These are phyloP conservation scores for Clarias laeviceps DNA, from an alignment of 2,797 vertebrate species.

Conservation along the genomic window DNA sequence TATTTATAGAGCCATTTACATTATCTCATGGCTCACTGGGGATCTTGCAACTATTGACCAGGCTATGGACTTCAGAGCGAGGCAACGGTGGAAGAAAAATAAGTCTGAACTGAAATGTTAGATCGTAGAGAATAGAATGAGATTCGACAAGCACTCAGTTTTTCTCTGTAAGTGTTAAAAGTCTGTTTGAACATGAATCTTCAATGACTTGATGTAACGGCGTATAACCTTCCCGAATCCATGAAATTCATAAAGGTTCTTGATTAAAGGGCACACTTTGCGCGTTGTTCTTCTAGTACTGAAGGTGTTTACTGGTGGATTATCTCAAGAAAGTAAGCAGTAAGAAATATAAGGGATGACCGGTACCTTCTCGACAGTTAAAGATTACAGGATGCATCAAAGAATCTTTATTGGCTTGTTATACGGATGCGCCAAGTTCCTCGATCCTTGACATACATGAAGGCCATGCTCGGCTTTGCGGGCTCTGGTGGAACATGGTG, in stretches of 20 bases:
- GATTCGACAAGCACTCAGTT: neutral
- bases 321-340: neutral
- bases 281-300: neutral
- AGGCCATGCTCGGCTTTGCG: neutral
- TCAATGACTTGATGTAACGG: neutral
- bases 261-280: slow-evolving; percentile 1
- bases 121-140: neutral
- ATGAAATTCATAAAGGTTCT: neutral
- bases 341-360: neutral
- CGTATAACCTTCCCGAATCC: neutral
- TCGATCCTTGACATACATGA: neutral
- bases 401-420: neutral
- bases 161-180: neutral
- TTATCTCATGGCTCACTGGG: slow-evolving; percentile 69
- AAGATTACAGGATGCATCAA: neutral
- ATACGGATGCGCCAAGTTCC: neutral
- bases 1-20: slow-evolving; percentile 82
- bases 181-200: neutral
- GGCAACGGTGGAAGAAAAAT: neutral
- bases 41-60: slow-evolving; percentile 69
- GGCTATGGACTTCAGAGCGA: slow-evolving; percentile 43
- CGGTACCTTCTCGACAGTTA: neutral
- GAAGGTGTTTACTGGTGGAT: neutral
- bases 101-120: neutral
- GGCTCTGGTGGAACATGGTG: neutral